Conservation (phyloP, 2,797 vertebrate genomes). For the Otolemur crassicaudatus region DNA sequence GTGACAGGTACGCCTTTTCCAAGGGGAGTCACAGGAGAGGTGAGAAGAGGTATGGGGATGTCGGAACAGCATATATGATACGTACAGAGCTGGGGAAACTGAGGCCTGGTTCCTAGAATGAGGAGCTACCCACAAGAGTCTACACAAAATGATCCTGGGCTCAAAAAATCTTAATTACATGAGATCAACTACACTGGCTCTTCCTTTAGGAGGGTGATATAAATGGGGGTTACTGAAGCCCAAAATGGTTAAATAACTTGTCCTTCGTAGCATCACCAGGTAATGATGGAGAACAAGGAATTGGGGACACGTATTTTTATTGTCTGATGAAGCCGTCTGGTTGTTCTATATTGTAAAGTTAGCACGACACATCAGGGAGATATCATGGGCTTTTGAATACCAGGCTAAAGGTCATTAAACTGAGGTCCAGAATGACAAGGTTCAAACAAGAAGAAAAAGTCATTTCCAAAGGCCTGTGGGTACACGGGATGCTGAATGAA, state of each 20-base stretch:
- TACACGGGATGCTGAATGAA: neutral
- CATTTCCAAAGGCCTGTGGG: neutral
- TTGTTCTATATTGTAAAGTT: neutral
- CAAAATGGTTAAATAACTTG: neutral
- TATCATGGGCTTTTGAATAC: neutral
- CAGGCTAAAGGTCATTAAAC: neutral
- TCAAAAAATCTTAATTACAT: neutral
- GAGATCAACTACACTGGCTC: neutral
- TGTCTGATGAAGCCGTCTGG: neutral
- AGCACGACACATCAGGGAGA: neutral
- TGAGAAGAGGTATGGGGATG: neutral
- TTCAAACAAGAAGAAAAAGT: neutral
- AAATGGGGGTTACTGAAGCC: neutral
- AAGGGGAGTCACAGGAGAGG: neutral
- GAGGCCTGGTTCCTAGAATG: neutral
- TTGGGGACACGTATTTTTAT: neutral
- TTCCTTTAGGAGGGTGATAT: neutral
- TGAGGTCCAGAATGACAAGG: neutral
- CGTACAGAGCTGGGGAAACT: neutral
- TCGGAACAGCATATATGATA: neutral
- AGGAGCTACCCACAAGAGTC: neutral
- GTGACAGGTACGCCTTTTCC: neutral
- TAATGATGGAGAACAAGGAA: neutral
- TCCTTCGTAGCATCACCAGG: neutral
- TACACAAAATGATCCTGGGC: neutral